A percentile compares a stretch with the other conserved stretches of the same genome.
These are phyloP conservation scores for Tromatobia lineatoria DNA, from an alignment of 2,888 invertebrate genomes.

Conservation along the genomic window DNA sequence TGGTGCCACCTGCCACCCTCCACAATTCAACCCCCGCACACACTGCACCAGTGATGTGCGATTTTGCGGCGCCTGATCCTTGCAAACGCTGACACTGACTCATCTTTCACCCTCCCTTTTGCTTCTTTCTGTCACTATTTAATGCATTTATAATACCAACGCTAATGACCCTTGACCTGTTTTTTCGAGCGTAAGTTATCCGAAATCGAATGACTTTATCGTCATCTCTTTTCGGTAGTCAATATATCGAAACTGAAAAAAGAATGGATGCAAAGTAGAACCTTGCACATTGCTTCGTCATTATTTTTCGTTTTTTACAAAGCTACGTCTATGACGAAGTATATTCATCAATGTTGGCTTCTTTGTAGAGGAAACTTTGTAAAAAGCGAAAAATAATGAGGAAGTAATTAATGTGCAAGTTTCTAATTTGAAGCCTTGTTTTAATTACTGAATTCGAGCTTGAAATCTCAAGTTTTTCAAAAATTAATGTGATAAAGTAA, in stretches of 20 bases:
- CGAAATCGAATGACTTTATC: slow-evolving; percentile 57
- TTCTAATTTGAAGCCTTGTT: no score
- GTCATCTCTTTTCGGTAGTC: slow-evolving; percentile 5
- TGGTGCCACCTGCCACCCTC: slow-evolving; percentile 85
- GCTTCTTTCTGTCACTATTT: slow-evolving; percentile 71
- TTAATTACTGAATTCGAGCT: no score
- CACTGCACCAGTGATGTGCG: slow-evolving; percentile 26
- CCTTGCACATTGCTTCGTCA: no score
- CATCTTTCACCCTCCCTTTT: slow-evolving; percentile 54
- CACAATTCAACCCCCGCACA: slow-evolving; percentile 69
- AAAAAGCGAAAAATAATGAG: no score
- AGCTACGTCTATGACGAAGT: no score
- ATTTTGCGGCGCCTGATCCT: slow-evolving; percentile 51
- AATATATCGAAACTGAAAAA: not conserved
- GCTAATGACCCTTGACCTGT: slow-evolving; percentile 82
- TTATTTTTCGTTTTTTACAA: no score
- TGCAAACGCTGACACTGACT: slow-evolving; percentile 63
- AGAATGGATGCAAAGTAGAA: not conserved
- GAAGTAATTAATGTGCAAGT: no score
- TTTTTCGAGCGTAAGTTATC: slow-evolving; percentile 76
- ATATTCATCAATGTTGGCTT: no score
- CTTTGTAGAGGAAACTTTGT: no score
- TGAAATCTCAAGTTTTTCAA: no score
- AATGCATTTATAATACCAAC: slow-evolving; percentile 84
- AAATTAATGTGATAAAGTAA: no score